A percentile compares a stretch with the other conserved stretches of the same genome.
Evolutionary conservation across 2,888 invertebrate genomes (phyloP).

Genomic region (Leptinotarsa rubiginosa): DNA sequence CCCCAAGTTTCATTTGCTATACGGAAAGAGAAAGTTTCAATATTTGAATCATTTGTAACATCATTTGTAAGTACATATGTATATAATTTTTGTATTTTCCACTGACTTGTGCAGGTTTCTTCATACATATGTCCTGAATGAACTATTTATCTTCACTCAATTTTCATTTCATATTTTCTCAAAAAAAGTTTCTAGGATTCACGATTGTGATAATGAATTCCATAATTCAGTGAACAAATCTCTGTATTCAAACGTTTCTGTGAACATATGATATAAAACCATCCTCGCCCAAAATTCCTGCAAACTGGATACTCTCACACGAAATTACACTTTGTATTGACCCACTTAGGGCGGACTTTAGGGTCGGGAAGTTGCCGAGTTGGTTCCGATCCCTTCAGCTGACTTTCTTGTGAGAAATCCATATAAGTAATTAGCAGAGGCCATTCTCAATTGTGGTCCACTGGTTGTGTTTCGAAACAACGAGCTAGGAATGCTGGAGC

Average conservation of each 20-base stretch:
- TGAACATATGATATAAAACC: not conserved
- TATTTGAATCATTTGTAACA: slow-evolving; percentile 15
- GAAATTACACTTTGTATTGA: slow-evolving; percentile 18
- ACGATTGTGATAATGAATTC: too few relatives aligned
- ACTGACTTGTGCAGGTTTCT: too few relatives aligned
- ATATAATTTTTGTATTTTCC: too few relatives aligned
- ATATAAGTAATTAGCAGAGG: slow-evolving; percentile 19
- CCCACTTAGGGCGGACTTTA: not conserved
- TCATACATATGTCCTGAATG: too few relatives aligned
- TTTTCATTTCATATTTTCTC: too few relatives aligned
- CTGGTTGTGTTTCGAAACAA: slow-evolving; percentile 15
- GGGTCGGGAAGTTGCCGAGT: slow-evolving; percentile 16
- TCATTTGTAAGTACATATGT: too few relatives aligned
- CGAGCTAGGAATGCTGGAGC: not conserved
- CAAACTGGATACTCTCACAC: slow-evolving; percentile 6
- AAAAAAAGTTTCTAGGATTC: too few relatives aligned
- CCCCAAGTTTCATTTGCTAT: slow-evolving; percentile 6
- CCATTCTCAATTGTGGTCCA: slow-evolving; percentile 11
- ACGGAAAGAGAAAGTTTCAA: slow-evolving; percentile 2
- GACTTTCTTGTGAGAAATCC: slow-evolving; percentile 26
- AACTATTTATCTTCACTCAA: too few relatives aligned
- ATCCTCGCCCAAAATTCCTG: not conserved
- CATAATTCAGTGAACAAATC: too few relatives aligned
- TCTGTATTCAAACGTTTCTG: not conserved
- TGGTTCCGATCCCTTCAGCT: slow-evolving; percentile 7